Evolutionary conservation across 2,888 invertebrate genomes (phyloP), one percentile per base, ranked within the genome.

Genomic region (Eurytoma californica): DNA sequence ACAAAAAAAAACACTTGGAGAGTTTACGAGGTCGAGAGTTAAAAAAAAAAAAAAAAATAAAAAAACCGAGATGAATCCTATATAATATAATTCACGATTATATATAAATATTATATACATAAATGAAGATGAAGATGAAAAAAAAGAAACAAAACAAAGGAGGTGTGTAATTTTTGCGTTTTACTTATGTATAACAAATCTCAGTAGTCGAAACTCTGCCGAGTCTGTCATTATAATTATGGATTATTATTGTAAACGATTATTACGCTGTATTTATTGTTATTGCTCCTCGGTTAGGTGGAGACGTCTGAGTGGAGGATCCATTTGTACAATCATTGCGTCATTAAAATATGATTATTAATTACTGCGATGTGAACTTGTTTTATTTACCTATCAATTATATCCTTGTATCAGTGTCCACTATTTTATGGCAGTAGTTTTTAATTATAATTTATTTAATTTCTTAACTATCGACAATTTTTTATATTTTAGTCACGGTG

Each of bases 301-400:
- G 84, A 86, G 86, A 87, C 86, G 86, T 88, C 89, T 87, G 87
- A 88, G 86, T 87, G 84, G 83, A 86, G 88, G 87, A 89, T 89
- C 88, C 86, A 89, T 90, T 90, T 90, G 90, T 90, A 90, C 89
- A 89, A 90, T 90, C 88, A 90, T 89, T 89, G 88, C 88, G 88
- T 89, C 89, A 90, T 90, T 90, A 89, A 89, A 90, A 87, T 90
- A 90, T 90, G 88, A 90, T 90, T 89, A 90, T 88, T 89, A 87
- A 88, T 79, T 82, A 82, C 72, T 82, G 80, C 79, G 77, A 82
- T 74, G 67, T 24, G 70, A 68, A 20, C 3, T 81, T 75, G 82
- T 82, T 82, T 82, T 75, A 79, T 79, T 81, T 68, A 58, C 30
- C 77, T 12, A 47, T 60, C 53, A 14, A 53, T 16, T 0, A 3